Base-by-base conservation (phyloP, 2,797 vertebrate genomes). In the Coilia nasus region DNA sequence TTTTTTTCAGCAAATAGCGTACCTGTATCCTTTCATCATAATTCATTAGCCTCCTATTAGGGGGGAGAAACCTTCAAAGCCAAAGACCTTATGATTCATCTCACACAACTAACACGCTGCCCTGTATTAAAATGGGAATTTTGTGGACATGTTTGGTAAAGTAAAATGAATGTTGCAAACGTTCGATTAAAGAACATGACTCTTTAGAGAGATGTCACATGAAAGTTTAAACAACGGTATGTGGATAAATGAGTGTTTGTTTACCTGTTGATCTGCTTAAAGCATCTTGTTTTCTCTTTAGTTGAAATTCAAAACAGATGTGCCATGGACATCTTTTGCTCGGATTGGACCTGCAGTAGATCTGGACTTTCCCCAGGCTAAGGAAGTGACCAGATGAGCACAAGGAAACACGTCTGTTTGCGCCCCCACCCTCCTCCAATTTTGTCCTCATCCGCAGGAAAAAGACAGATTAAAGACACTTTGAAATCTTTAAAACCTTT, bases 381-480 rank as follows among this genome's bases (percentile, higher is more conserved):
- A 44, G 57, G 28, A 71, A 67, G 47, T 64, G 46, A 64, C 81
- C 59, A 83, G 62, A 50, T 78, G 85, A 67, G 35, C 25, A 41
- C 78, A 84, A 44, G 25, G 71, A 84, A n/a, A 35, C 44, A n/a
- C 56, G 31, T n/a, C 11, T 78, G 83, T 85, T 44, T 81, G 80
- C 71, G 57, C 21, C 89, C 89, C 87, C 83, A 78, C 35, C 62
- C 75, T 60, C 59, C 64, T 80, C 14, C 57, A 80, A 44, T 2
- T n/a, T 57, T 25, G 12, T 31, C 21, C 75, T 44, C 75, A 82
- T 88, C 90, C 92, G 89, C 93, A 94, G 93, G 92, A 94, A 35
- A 31, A 71, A 94, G 88, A 85, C 86, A 89, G 89, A 95, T 94
- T 90, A 95, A 95, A 94, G 93, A 86, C 85, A 90, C 92, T 94